Evolutionary conservation across 2,888 invertebrate species (phyloP), one percentile per base, ranked within the genome.

Genomic region (Athalia cordata): DNA sequence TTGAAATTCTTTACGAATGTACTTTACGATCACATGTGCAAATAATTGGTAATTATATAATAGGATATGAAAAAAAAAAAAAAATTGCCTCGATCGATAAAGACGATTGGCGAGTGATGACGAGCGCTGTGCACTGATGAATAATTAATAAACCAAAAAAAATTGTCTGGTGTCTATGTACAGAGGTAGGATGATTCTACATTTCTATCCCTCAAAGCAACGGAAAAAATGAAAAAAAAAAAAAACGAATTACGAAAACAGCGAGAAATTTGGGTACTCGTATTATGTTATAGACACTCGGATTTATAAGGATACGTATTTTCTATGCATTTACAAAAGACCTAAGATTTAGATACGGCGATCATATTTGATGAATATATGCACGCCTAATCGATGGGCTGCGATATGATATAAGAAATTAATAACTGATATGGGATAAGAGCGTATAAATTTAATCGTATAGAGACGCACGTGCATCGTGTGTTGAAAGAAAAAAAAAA

Each of bases 31-130:
- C 68, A 59, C 13, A 62, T 11, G 61, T 62, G 9, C 45, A 43
- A 13, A 52, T 45, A 61, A 70, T 70, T 68, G 43, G 59, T 3
- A 57, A 79, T n/a, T n/a, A 67, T 13, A 5, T 55, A 68, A 50
- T 72, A 55, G 70, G 67, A 52, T 11, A 62, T n/a, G 11, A 47
- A 66, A 15, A 13, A 50, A 62, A 50, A 15, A 67, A 11, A 67
- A 7, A 43, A 50, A 29, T 43, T 68, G 68, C 68, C 68, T 68
- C 52, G 29, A 29, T 68, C 43, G 68, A 68, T 55, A 52, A 47
- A 59, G 72, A 72, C 72, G 72, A 72, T 59, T 72, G 70, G 45
- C 70, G 70, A 72, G 70, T 72, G 70, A 72, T 72, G 70, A 72
- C 59, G 11, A 59, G 47, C 70, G 70, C 57, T 72, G 59, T 59